A percentile compares a stretch with the other conserved stretches of the same genome.
Evolutionary conservation across 1,140 invertebrate species (phyloP).

Genomic region (Anadara kagoshimensis): DNA sequence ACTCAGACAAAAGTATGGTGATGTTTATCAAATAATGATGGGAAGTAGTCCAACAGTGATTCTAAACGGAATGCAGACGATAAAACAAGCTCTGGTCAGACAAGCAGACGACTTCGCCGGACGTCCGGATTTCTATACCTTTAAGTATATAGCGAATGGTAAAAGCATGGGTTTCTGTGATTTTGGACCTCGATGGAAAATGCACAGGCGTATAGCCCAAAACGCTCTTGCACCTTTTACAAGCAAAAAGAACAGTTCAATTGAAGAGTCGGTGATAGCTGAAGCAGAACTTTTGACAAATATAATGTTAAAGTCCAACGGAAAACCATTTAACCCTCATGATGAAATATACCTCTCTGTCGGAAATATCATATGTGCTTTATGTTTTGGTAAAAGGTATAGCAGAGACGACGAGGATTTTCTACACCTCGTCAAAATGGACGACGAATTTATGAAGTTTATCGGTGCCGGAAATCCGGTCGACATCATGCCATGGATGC

Average conservation of each 20-base stretch:
- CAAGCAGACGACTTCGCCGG: constrained; percentile 66
- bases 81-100: constrained; percentile 55
- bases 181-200: constrained; percentile 57
- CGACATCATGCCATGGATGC: constrained; percentile 67
- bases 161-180: constrained; percentile 66
- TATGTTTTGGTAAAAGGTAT: constrained; percentile 64
- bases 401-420: constrained; percentile 62
- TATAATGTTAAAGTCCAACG: constrained; percentile 43
- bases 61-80: constrained; percentile 57
- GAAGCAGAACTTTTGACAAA: constrained; percentile 52
- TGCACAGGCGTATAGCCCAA: constrained; percentile 61
- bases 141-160: constrained; percentile 60
- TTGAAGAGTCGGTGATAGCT: constrained; percentile 52
- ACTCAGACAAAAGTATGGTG: constrained; percentile 56
- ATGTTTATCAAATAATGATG: constrained; percentile 63
- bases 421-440: constrained; percentile 56
- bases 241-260: constrained; percentile 58
- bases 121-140: constrained; percentile 63
- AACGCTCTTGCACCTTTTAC: constrained; percentile 56
- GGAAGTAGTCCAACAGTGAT: constrained; percentile 59
- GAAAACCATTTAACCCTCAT: constrained; percentile 54
- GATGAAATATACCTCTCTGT: constrained; percentile 64
- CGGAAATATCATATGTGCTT: constrained; percentile 63
- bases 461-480: constrained; percentile 64
- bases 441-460: constrained; percentile 67